These are phyloP conservation scores for Megalonaias nervosa DNA, from an alignment of 1,140 invertebrate genomes.

Conservation along the genomic window DNA sequence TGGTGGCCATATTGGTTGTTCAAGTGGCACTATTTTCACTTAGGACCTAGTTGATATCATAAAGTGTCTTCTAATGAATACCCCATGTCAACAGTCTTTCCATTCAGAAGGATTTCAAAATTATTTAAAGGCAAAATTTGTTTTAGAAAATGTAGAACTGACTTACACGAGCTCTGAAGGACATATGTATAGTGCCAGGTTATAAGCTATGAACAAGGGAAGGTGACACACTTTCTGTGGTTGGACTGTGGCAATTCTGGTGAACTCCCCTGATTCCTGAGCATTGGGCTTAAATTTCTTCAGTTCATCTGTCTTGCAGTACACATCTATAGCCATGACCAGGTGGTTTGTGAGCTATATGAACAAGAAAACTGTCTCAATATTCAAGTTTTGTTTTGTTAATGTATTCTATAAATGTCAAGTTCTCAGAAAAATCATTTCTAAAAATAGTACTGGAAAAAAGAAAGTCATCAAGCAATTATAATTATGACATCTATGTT, in stretches of 20 bases:
- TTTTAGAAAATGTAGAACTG: slow-evolving; percentile 3
- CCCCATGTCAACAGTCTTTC: too few species aligned
- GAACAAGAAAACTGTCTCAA: too few species aligned
- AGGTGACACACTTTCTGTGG: slow-evolving; percentile 83
- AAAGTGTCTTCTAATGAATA: too few species aligned
- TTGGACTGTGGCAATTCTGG: slow-evolving; percentile 81
- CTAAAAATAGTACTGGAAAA: too few species aligned
- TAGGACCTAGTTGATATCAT: too few species aligned
- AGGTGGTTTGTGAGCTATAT: slow-evolving; percentile 84
- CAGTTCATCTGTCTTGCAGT: slow-evolving; percentile 81
- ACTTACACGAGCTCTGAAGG: slow-evolving; percentile 83
- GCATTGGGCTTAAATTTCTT: slow-evolving; percentile 78
- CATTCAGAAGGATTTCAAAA: not conserved
- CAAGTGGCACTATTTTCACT: too few species aligned
- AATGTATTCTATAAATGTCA: slow-evolving; percentile 13
- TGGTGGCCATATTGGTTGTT: too few species aligned
- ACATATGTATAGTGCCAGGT: slow-evolving; percentile 82
- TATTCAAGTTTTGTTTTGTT: too few species aligned
- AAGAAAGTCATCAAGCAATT: too few species aligned
- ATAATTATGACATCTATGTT: too few species aligned
- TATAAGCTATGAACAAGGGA: slow-evolving; percentile 85
- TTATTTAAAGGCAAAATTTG: not conserved
- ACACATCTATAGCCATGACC: slow-evolving; percentile 81
- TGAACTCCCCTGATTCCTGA: slow-evolving; percentile 75
- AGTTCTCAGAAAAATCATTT: too few species aligned